These are phyloP conservation scores for Drosophila elegans DNA, from an alignment of 1,140 invertebrate species.

Conservation along the genomic window DNA sequence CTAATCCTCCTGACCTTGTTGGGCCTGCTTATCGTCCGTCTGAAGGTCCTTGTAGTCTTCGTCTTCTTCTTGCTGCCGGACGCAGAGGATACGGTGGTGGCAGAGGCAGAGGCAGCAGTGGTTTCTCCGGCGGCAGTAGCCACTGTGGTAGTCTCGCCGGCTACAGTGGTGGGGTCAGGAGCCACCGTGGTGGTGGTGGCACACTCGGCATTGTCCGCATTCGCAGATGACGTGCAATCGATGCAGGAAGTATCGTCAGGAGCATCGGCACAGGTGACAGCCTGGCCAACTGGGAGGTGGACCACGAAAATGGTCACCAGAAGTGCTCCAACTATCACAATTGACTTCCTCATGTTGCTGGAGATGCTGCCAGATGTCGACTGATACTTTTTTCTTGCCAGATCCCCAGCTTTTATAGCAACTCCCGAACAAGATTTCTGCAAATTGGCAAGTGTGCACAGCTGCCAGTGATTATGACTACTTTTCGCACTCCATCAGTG, in stretches of 20 bases:
- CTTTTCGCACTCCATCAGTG: constrained; percentile 6
- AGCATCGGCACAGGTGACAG: not conserved
- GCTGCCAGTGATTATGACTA: not conserved
- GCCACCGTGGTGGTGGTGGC: not conserved
- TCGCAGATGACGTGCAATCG: not conserved
- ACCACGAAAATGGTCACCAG: constrained; percentile 15
- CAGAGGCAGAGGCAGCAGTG: not conserved
- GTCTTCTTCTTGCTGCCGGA: not conserved
- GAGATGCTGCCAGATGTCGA: not conserved
- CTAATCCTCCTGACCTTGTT: not conserved
- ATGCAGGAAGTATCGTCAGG: not conserved
- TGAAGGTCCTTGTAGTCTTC: not conserved
- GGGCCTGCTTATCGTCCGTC: not conserved
- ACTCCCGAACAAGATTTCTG: not conserved
- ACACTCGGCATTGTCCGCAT: not conserved
- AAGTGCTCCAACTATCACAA: not conserved
- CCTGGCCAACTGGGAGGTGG: not conserved
- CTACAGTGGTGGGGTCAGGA: not conserved
- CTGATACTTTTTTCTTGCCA: not conserved
- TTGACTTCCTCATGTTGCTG: constrained; percentile 15
- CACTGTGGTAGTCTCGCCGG: not conserved
- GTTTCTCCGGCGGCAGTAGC: not conserved
- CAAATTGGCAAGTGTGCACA: constrained; percentile 11
- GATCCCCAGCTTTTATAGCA: constrained; percentile 1
- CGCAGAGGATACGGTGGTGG: not conserved